Evolutionary conservation across 2,888 invertebrate species (phyloP), one percentile per base, ranked within the genome.

Genomic region (Cosmia pyralina): DNA sequence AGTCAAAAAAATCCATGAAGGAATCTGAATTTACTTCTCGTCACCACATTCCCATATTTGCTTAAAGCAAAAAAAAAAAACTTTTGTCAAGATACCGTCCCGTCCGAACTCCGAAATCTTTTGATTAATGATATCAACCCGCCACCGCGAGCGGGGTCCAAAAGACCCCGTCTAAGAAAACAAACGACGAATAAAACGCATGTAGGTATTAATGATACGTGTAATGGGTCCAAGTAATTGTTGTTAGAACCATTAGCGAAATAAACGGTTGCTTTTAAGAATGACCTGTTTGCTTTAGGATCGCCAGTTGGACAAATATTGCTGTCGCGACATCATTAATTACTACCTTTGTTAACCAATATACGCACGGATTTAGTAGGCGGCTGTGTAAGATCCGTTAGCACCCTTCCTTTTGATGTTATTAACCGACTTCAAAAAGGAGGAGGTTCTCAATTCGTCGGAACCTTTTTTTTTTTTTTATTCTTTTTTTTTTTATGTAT

Each of bases 181-280:
- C 93, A 94, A 94, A 93, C 87, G 90, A 83, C 89, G 88, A 91
- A 92, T 90, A 91, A 90, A 92, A 92, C 89, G 64, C 64, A 38
- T 75, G 59, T 88, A 41, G 41, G 8, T 41, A 89, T 92, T 95
- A 95, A 95, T 95, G 95, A 95, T 93, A 91, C 89, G 78, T 86
- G 90, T 93, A 95, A 95, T 95, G 93, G 93, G 88, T 91, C 92
- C 84, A 91, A 94, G 93, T 94, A 92, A 94, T 94, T 94, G 94
- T 93, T 89, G 82, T 86, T 81, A 72, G 86, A 90, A 90, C 94
- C 94, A 94, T 95, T 94, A 94, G 93, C 86, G 79, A 86, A 81
- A 82, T 80, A 83, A 87, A 88, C 90, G 89, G 84, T 90, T 90
- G 88, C 76, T 87, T 89, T 87, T 88, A 90, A 90, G 90, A 91